Evolutionary conservation across 2,113 vertebrate species (phyloP).

Genomic region (Pseudorasbora parva): DNA sequence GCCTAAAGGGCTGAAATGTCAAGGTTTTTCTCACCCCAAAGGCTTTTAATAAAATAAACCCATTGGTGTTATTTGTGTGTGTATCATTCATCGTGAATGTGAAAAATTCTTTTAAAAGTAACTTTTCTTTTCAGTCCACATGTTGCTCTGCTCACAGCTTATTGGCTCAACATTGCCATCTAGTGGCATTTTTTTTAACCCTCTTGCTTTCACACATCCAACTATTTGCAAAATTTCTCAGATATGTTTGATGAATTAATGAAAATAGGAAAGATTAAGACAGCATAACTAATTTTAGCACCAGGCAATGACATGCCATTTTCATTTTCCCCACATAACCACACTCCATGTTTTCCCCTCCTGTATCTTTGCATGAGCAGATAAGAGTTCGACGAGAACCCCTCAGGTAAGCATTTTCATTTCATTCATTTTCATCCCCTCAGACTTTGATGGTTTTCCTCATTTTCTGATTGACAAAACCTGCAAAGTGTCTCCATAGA

Average conservation of each 20-base stretch:
- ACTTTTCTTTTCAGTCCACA: neutral
- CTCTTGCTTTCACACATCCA: neutral
- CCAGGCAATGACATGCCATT: conserved; percentile 6
- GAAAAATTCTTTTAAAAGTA: neutral
- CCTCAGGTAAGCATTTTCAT: conserved; percentile 78
- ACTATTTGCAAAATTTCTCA: neutral
- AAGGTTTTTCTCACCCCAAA: neutral
- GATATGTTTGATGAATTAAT: neutral
- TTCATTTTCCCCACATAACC: neutral
- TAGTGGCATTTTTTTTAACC: conserved; percentile 14
- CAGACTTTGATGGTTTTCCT: conserved; percentile 4
- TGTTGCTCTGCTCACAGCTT: neutral
- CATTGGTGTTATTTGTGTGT: neutral
- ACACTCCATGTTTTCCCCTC: conserved; percentile 33
- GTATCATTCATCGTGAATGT: neutral
- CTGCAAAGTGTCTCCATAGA: conserved; percentile 15
- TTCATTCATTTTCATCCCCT: conserved; percentile 1
- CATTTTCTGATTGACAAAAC: neutral
- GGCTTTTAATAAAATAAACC: neutral
- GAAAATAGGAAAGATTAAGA: conserved; percentile 9
- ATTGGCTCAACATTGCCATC: conserved; percentile 52
- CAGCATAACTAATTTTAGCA: neutral
- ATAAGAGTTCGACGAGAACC: conserved; percentile 74
- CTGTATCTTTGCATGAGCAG: conserved; percentile 66
- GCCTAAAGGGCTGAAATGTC: neutral